Percentiles rank a stretch among this genome's conserved stretches.
phyloP scores from a whole-genome alignment of 2,113 vertebrate genomes.

The Oryzias celebensis region DNA sequence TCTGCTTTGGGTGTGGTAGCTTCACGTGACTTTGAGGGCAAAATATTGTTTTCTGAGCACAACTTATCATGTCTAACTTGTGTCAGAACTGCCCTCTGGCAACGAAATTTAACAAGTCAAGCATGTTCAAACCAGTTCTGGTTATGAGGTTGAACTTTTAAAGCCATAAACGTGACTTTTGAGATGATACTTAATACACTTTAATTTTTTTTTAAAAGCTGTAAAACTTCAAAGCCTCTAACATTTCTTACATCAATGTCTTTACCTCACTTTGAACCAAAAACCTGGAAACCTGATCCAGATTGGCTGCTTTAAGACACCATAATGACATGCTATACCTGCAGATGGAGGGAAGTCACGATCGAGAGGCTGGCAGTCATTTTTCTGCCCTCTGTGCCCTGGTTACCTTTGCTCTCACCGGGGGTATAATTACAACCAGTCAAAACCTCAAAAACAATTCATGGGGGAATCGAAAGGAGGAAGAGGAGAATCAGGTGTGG shows the following conservation, averaged over 20 bases:
- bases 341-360: slow-evolving; percentile 1
- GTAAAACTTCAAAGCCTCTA: background rate
- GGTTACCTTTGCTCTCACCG: slow-evolving; percentile 65
- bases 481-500: slow-evolving; percentile 39
- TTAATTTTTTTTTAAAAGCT: background rate
- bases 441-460: slow-evolving; percentile 48
- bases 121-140: too few relatives aligned
- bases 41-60: too few relatives aligned
- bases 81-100: too few relatives aligned
- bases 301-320: slow-evolving; percentile 7
- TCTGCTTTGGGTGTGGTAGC: too few relatives aligned
- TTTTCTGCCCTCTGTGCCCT: slow-evolving; percentile 47
- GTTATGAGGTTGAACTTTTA: too few relatives aligned
- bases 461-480: slow-evolving; percentile 21
- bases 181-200: too few relatives aligned
- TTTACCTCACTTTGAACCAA: background rate
- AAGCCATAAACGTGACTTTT: too few relatives aligned
- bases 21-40: too few relatives aligned
- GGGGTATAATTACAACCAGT: slow-evolving; percentile 71
- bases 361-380: slow-evolving; percentile 32
- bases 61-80: too few relatives aligned
- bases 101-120: too few relatives aligned
- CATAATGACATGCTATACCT: slow-evolving; percentile 23
- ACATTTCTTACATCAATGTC: background rate
- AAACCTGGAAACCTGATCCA: background rate